Conservation (phyloP, 2,888 invertebrate species). For the Pycnomerus fuliginosus region DNA sequence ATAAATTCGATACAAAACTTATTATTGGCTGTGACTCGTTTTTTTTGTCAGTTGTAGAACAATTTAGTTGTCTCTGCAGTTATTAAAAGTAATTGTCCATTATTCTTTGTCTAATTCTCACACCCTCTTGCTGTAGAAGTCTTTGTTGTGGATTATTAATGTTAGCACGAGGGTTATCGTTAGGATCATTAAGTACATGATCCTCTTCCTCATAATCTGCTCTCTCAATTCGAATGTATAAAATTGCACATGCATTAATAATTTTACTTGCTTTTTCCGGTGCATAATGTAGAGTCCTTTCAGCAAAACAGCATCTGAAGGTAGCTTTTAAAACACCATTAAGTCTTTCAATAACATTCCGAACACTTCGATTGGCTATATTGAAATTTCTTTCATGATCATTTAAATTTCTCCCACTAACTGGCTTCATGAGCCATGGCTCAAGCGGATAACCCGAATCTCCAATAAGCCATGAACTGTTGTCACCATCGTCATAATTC, state of each 20-base stretch:
- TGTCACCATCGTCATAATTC: slow-evolving; percentile 4
- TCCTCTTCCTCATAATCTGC: neutral
- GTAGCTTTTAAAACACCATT: slow-evolving; percentile 14
- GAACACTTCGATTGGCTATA: slow-evolving; percentile 1
- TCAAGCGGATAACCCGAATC: too few species aligned
- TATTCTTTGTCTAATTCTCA: slow-evolving; percentile 2
- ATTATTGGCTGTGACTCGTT: neutral
- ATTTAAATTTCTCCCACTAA: slow-evolving; percentile 2
- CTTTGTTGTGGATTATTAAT: neutral
- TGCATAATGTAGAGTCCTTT: slow-evolving; percentile 10
- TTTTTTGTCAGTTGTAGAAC: neutral
- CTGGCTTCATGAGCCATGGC: too few species aligned
- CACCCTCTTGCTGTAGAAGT: neutral
- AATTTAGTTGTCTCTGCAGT: too few species aligned
- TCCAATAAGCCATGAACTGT: slow-evolving; percentile 5
- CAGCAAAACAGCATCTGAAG: slow-evolving; percentile 10
- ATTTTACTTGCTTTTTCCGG: slow-evolving; percentile 16
- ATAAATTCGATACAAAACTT: neutral
- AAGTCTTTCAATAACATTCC: slow-evolving; percentile 8
- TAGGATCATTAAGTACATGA: neutral
- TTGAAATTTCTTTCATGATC: slow-evolving; percentile 8
- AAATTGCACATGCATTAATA: slow-evolving; percentile 15
- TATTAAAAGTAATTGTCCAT: neutral
- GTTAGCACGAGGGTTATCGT: neutral
- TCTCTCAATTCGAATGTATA: slow-evolving; percentile 4